Evolutionary conservation across 2,888 invertebrate genomes (phyloP), one percentile per base, ranked within the genome.

Genomic region (Mactromeris polynyma): DNA sequence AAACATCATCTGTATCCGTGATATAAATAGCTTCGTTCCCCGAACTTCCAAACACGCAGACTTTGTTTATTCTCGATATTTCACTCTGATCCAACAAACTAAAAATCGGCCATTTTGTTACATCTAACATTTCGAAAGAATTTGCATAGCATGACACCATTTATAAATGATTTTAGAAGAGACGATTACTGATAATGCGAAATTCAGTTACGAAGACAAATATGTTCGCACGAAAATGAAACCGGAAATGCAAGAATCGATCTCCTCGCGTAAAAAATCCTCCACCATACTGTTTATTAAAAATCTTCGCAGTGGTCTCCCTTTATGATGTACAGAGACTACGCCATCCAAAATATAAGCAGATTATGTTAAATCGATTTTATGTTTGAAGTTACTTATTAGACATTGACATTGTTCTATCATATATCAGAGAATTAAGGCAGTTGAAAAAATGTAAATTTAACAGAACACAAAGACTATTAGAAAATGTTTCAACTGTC

Each of bases 1-100:
- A 97, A 0, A 98, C 97, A 92, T 97, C 97, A 93, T 97, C 97
- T 90, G 97, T 97, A 87, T 97, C 97, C 17, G 97, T 97, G n/a
- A 97, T 97, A 84, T 97, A 96, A 69, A 98, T 95, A 9, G 97
- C 97, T 95, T 97, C 97, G 95, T 97, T 97, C 0, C 97, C 97
- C 42, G 97, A 96, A 92, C 97, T 97, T 26, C 97, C 97, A 95
- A 97, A 97, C 26, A 97, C 97, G 90, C 97, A 97, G 38, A 97
- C 97, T 93, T 97, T 96, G 91, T 97, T 97, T 51, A 97, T 97
- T 83, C 96, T 97, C 0, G 96, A 94, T 0, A 97, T 94, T 90
- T 97, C 97, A 51, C 97, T 97, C 21, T 96, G 96, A 21, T 97
- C 97, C 51, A 97, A 93, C 2, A 97, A 96, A 90, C 97, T 97